Conservation (phyloP, 35 echinoderm and acorn worm genomes). For the Hemicentrotus pulcherrimus region DNA sequence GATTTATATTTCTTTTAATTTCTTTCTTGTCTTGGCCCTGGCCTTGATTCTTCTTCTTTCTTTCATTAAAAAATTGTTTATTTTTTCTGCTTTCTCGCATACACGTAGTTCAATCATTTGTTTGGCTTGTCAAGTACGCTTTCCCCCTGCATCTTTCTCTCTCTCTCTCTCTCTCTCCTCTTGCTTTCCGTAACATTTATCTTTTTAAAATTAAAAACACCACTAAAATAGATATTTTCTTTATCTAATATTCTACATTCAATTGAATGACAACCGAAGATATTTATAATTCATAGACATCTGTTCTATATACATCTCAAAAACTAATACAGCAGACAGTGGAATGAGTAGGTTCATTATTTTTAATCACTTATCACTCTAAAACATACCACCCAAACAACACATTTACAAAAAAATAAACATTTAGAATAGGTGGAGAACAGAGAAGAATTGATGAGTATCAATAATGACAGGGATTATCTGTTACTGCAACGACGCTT, state of each 20-base stretch:
- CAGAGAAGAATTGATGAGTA: neutral
- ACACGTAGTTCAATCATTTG: too few species aligned
- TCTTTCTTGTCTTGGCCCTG: neutral
- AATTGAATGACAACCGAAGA: neutral
- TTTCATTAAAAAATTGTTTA: neutral
- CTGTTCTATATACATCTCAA: neutral
- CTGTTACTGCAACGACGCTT: neutral
- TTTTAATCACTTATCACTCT: neutral
- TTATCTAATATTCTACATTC: neutral
- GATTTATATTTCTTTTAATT: too few species aligned
- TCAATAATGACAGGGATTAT: neutral
- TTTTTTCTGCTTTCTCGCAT: neutral
- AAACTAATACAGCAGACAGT: neutral
- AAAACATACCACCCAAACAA: neutral
- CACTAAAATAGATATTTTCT: neutral
- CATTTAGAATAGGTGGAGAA: neutral
- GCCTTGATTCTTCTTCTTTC: neutral
- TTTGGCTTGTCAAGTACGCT: neutral
- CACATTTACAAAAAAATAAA: neutral
- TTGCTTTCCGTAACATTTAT: neutral
- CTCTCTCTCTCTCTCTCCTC: neutral
- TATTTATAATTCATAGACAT: neutral
- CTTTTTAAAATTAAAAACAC: neutral
- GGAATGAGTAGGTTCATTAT: neutral
- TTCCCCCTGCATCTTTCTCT: neutral